Percentiles rank a stretch among this genome's conserved stretches.
Evolutionary conservation across 2,797 vertebrate genomes (phyloP).

Genomic region (Hephaestus fuliginosus): DNA sequence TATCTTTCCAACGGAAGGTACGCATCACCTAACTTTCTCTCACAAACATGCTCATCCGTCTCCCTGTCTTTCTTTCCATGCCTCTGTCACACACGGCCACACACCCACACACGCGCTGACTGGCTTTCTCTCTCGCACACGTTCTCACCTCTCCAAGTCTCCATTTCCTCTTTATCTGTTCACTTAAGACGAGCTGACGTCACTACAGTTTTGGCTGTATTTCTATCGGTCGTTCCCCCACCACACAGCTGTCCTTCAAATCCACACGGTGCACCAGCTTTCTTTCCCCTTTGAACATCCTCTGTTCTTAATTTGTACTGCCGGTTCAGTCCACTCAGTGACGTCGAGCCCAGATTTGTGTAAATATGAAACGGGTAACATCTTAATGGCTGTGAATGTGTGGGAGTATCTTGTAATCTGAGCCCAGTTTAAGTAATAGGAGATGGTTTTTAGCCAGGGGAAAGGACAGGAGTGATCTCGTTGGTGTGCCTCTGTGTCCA

Average conservation of each 20-base stretch:
- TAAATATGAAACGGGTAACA: background rate
- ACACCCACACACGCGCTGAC: background rate
- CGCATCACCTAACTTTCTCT: constrained; percentile 13
- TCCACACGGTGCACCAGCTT: background rate
- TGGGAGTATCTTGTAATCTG: background rate
- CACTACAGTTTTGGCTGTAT: background rate
- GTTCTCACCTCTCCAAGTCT: constrained; percentile 1
- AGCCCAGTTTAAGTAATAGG: background rate
- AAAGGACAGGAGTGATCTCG: background rate
- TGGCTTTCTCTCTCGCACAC: background rate
- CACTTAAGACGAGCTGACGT: background rate
- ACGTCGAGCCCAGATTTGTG: background rate
- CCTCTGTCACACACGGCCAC: background rate
- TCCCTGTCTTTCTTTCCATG: constrained; percentile 1
- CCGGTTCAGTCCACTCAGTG: background rate
- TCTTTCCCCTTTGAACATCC: constrained; percentile 9
- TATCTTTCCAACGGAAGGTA: constrained; percentile 27
- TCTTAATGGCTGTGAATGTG: background rate
- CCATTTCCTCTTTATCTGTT: constrained; percentile 22
- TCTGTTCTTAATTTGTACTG: background rate
- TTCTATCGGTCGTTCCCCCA: background rate
- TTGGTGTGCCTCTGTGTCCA: background rate
- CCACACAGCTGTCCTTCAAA: constrained; percentile 9
- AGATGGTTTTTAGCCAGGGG: background rate
- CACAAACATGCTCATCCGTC: constrained; percentile 13